Percentiles rank a stretch among this genome's conserved stretches.
Conservation (phyloP, 2,888 invertebrate species). For the Calameuta filiformis region DNA sequence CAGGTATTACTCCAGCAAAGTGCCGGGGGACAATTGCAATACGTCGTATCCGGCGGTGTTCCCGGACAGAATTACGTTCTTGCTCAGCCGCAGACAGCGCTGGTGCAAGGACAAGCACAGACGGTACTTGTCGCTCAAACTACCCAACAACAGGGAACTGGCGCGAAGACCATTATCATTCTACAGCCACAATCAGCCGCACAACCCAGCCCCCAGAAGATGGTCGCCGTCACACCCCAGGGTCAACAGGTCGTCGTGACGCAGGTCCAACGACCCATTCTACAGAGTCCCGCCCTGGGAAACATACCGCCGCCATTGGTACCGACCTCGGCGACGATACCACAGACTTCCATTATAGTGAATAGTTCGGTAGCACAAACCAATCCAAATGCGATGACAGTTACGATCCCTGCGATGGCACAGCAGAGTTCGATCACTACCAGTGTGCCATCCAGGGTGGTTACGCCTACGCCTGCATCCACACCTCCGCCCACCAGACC, state of each 20-base stretch:
- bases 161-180: slow-evolving; percentile 78
- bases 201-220: slow-evolving; percentile 67
- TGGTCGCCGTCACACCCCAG: slow-evolving; percentile 75
- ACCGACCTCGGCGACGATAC: slow-evolving; percentile 60
- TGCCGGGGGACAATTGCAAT: slow-evolving; percentile 68
- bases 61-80: slow-evolving; percentile 75
- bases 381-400: slow-evolving; percentile 54
- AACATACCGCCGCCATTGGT: slow-evolving; percentile 65
- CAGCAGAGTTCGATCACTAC: slow-evolving; percentile 53
- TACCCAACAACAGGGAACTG: slow-evolving; percentile 74
- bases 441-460: slow-evolving; percentile 58
- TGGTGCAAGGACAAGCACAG: slow-evolving; percentile 72
- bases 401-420: slow-evolving; percentile 57
- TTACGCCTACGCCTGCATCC: slow-evolving; percentile 59
- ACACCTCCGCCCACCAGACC: slow-evolving; percentile 66
- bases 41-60: slow-evolving; percentile 67
- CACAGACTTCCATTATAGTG: slow-evolving; percentile 58
- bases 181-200: slow-evolving; percentile 71
- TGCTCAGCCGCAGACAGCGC: slow-evolving; percentile 73
- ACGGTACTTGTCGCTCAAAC: slow-evolving; percentile 77
- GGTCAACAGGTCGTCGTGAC: slow-evolving; percentile 76
- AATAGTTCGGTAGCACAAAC: slow-evolving; percentile 56
- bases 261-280: slow-evolving; percentile 69
- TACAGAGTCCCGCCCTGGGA: slow-evolving; percentile 68
- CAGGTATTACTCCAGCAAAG: slow-evolving; percentile 61